These are phyloP conservation scores for Eremobia ochroleuca DNA, from an alignment of 2,888 invertebrate species.

Conservation along the genomic window DNA sequence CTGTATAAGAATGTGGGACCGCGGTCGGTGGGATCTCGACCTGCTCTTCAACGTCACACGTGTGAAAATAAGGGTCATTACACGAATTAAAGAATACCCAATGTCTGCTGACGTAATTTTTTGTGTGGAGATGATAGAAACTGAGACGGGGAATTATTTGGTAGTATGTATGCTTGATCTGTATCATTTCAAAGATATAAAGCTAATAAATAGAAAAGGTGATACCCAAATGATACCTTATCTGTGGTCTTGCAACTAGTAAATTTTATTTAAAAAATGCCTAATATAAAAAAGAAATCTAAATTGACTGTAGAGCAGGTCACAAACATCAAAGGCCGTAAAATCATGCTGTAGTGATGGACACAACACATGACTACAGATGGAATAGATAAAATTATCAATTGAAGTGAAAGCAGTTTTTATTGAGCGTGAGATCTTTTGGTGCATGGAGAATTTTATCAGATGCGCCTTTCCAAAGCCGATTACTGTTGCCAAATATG, in stretches of 20 bases:
- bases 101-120: slow-evolving; percentile 50
- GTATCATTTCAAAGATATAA: slow-evolving; percentile 18
- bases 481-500: slow-evolving; percentile 43
- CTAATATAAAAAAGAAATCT: slow-evolving; percentile 2
- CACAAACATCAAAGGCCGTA: slow-evolving; percentile 44
- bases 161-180: background rate
- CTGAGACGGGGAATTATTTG: slow-evolving; percentile 17
- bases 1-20: slow-evolving; percentile 80
- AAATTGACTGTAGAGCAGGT: slow-evolving; percentile 24
- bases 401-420: slow-evolving; percentile 67
- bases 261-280: background rate
- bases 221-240: background rate
- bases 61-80: slow-evolving; percentile 68
- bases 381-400: slow-evolving; percentile 64
- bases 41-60: slow-evolving; percentile 52
- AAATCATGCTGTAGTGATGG: slow-evolving; percentile 34
- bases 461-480: slow-evolving; percentile 52
- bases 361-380: slow-evolving; percentile 54
- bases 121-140: slow-evolving; percentile 37
- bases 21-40: slow-evolving; percentile 57
- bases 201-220: background rate
- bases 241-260: background rate
- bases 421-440: slow-evolving; percentile 69
- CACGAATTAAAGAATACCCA: slow-evolving; percentile 41
- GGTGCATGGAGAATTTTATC: slow-evolving; percentile 63